phyloP scores from a whole-genome alignment of 1,140 invertebrate species.

The Hypsibius dujardini region DNA sequence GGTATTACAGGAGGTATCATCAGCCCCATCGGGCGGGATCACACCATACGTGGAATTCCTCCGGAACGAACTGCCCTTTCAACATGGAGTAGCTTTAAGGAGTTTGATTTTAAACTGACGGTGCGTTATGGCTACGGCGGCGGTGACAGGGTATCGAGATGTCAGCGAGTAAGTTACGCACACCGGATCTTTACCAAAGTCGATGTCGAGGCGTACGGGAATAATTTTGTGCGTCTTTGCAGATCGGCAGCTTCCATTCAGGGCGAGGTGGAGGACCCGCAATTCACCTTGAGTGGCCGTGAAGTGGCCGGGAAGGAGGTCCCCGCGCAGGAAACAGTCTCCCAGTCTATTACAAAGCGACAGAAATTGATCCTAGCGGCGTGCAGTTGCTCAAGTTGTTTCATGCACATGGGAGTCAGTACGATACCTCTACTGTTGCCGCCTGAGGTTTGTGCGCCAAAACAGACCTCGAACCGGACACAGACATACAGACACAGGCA shows the following conservation, averaged over 20 bases:
- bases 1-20: too few species aligned
- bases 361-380: not conserved
- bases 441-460: not conserved
- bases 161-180: not conserved
- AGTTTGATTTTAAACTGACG: not conserved
- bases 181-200: too few species aligned
- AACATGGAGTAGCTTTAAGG: too few species aligned
- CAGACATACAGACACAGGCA: not conserved
- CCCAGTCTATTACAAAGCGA: not conserved
- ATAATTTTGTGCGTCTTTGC: too few species aligned
- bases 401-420: constrained; percentile 11
- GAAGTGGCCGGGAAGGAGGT: not conserved
- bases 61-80: too few species aligned
- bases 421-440: not conserved
- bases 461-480: not conserved
- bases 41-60: too few species aligned
- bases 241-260: too few species aligned
- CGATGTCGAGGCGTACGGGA: too few species aligned
- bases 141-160: constrained; percentile 4
- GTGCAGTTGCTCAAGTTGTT: not conserved
- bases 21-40: too few species aligned
- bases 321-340: not conserved
- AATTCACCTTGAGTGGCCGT: too few species aligned
- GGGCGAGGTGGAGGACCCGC: too few species aligned
- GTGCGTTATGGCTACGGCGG: not conserved